Evolutionary conservation across 2,888 invertebrate species (phyloP), one percentile per base, ranked within the genome.

Genomic region (Elmis aenea): DNA sequence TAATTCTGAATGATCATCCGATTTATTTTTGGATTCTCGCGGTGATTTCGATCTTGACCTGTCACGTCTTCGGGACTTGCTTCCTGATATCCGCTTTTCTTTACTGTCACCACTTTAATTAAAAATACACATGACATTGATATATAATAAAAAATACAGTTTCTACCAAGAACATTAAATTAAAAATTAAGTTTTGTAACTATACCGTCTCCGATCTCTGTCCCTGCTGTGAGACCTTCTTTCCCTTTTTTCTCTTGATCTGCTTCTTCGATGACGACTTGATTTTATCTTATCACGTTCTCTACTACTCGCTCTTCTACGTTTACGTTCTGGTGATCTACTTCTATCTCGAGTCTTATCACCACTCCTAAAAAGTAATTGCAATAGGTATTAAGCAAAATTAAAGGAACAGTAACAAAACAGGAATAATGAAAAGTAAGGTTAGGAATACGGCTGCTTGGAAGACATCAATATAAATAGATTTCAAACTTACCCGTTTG

Each of bases 31-130:
- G 2, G 54, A 47, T 26, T 66, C 64, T 24, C 54, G 53, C 2
- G 54, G 55, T 5, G 69, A 66, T 15, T 64, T 50, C 21, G 61
- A 57, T 27, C 65, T 51, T n/a, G 66, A 63, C 32, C 59, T 61
- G 26, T 61, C 58, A 4, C 64, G 48, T 38, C 64, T 58, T 13
- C 62, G 77, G 28, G 76, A 76, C 57, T 78, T 79, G 41, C 74
- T 75, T 22, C 76, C 70, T 23, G 75, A 72, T 66, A 67, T 59
- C 45, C 79, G 74, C 55, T 76, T 75, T 54, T 81, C 81, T 55
- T 80, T 81, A 68, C 70, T 70, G 45, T 80, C 80, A 41, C 77
- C 71, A 54, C 81, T 81, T 58, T 70, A 62, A 63, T 58, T 70
- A 61, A 24, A 23, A 28, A 14, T 13, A n/a, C 12, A 14, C 18